Base-by-base conservation (phyloP, 1,140 invertebrate species). In the Drosophila watanabei region DNA sequence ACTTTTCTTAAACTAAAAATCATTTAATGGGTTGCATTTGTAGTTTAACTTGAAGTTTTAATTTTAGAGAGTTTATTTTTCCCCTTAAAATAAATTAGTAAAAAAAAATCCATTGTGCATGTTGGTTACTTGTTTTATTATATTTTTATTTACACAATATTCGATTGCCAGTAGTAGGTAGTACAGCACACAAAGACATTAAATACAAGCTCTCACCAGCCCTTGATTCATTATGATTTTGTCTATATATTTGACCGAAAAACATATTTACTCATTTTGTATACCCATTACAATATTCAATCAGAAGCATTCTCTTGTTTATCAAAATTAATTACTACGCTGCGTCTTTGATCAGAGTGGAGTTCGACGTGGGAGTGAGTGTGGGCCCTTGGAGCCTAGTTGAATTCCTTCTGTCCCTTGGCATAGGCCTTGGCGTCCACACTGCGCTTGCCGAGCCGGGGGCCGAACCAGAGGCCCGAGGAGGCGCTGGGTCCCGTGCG, bases 401-500 rank as follows among this genome's bases (percentile, higher is more conserved):
- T 89, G 20, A 82, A 43, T 62, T 92, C 91, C 46, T 92, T 92
- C 51, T 92, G 91, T 16, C 75, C 84, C 28, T 90, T 79, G 39
- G 24, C 48, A 16, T 73, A 80, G 18, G 79, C 56, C 54, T 91
- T 84, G 45, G 66, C 71, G 48, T 82, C 75, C 16, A 91, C 76
- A 45, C 91, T 92, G 16, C 92, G 87, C 48, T 93, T 93, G 64
- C 94, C 95, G 28, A 95, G 83, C n/a, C 94, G 86, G 16, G 94
- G 94, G 10, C 95, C 95, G 65, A 95, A 95, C 95, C 95, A 95
- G 91, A 95, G 93, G 18, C 94, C 94, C 16, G 82, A 92, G 11
- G 81, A 93, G 63, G 93, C 94, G 20, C 89, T 92, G 13, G 89
- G 82, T 56, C 80, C 88, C 8, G 90, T 84, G 46, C 92, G 80